Evolutionary conservation across 2,113 vertebrate species (phyloP), one percentile per base, ranked within the genome.

Genomic region (Thomomys bottae): DNA sequence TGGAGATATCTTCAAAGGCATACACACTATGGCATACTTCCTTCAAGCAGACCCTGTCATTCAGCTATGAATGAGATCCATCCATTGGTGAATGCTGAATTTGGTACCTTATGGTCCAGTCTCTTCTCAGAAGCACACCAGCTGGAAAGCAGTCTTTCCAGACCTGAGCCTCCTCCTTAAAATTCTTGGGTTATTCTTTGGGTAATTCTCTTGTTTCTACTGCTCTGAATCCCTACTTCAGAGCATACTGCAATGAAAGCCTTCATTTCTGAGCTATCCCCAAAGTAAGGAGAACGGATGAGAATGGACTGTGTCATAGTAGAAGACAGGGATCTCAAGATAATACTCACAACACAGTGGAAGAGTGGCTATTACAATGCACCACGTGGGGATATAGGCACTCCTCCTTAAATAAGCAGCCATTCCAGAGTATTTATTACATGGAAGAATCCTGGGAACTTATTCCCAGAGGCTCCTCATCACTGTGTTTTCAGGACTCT

Each of bases 381-480:
- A 32, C 6, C 14, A 30, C 0, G 9, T 6, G 6, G 9, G 3
- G 17, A 21, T 45, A 18, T 6, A 36, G 49, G 30, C 17, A 21
- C 12, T 36, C 8, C 66, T 77, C n/a, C 1, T 28, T 70, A 17
- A 14, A 34, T 2, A 36, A 40, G 32, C 40, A 64, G 12, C 17
- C 40, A 38, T 63, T 18, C 70, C 7, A 8, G 20, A 75, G 59
- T n/a, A 67, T 34, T 77, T 76, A 20, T 14, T 67, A 34, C 24
- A 7, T 17, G 30, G 78, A 63, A 61, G 70, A 70, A 68, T 42
- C 70, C 45, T 89, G 79, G 45, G 42, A 83, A 80, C 88, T 32
- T 75, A 21, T 28, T 90, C 83, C 68, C 1, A 17, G 49, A 66
- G 14, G 17, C n/a, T 85, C 45, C 63, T 54, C 28, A 24, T 26